Evolutionary conservation across 1,140 invertebrate species (phyloP), one percentile per base, ranked within the genome.

Genomic region (Zophobas atratus): DNA sequence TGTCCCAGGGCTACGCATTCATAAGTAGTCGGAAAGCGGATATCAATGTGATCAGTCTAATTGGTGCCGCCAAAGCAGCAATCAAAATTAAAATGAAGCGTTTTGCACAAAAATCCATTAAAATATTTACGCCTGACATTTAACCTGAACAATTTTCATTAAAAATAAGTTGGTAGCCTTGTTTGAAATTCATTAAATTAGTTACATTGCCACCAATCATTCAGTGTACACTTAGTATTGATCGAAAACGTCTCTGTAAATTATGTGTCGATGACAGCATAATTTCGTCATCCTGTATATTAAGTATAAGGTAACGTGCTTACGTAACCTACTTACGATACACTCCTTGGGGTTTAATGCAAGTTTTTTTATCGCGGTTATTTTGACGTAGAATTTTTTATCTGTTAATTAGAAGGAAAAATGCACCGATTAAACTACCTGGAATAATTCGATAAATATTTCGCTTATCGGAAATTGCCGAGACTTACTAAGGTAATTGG

Each of bases 151-250:
- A 67, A 67, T 67, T 46, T 67, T 67, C 39, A 67, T 67, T 67
- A 67, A 67, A 67, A 67, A 43, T 67, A 60, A 60, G 60, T 32
- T 67, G 60, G 60, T 67, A 67, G 60, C 60, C 60, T 67, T 67
- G 60, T 43, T 60, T 67, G 60, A 67, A 41, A 67, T 67, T 67
- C 60, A 67, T 67, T 67, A 67, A 67, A 67, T 43, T 67, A 43
- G 60, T 67, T 67, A 67, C 60, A 67, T 67, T 67, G 60, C 60
- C 60, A 67, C 60, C 60, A 43, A 67, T 67, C 57, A 39, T 63
- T 63, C 60, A 67, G 8, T 67, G 20, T 20, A 34, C 53, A 32
- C 35, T 55, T 51, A 39, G 35, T 6, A 39, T 36, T n/a, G 60
- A 67, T 46, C n/a, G 60, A 41, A 46, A 67, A 67, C 60, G 38